phyloP scores from a whole-genome alignment of 2,888 invertebrate species.

The Lasioglossum figueresi region DNA sequence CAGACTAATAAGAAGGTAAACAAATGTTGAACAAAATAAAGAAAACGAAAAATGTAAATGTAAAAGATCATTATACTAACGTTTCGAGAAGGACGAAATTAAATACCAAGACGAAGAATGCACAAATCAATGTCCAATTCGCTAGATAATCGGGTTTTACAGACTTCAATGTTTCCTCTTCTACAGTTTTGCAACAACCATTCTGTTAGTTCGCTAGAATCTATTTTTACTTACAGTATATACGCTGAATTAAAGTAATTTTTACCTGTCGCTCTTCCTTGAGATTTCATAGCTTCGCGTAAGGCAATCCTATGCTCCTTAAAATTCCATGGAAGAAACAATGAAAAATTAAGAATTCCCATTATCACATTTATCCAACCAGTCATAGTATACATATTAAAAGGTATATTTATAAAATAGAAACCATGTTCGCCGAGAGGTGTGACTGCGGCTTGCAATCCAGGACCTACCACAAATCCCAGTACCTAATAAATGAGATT shows the following conservation, averaged over 20 bases:
- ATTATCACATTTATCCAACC: slow-evolving; percentile 94
- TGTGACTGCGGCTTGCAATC: slow-evolving; percentile 92
- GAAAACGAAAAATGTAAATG: background rate
- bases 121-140: slow-evolving; percentile 91
- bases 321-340: slow-evolving; percentile 91
- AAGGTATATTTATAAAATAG: slow-evolving; percentile 85
- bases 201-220: slow-evolving; percentile 16
- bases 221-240: background rate
- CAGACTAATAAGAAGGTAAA: slow-evolving; percentile 83
- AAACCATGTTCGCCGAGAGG: slow-evolving; percentile 90
- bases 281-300: slow-evolving; percentile 90
- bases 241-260: slow-evolving; percentile 14
- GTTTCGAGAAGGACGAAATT: slow-evolving; percentile 95
- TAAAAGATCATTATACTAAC: slow-evolving; percentile 81
- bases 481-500: slow-evolving; percentile 85
- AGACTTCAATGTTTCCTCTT: slow-evolving; percentile 90
- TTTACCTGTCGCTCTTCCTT: slow-evolving; percentile 88
- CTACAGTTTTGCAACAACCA: slow-evolving; percentile 82
- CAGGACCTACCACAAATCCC: slow-evolving; percentile 94
- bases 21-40: slow-evolving; percentile 1
- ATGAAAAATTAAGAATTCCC: slow-evolving; percentile 89
- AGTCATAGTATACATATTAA: slow-evolving; percentile 95
- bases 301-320: slow-evolving; percentile 91
- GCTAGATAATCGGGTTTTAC: slow-evolving; percentile 90
- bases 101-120: slow-evolving; percentile 93